Conservation (phyloP, 2,113 vertebrate species). For the Thamnaconus septentrionalis region DNA sequence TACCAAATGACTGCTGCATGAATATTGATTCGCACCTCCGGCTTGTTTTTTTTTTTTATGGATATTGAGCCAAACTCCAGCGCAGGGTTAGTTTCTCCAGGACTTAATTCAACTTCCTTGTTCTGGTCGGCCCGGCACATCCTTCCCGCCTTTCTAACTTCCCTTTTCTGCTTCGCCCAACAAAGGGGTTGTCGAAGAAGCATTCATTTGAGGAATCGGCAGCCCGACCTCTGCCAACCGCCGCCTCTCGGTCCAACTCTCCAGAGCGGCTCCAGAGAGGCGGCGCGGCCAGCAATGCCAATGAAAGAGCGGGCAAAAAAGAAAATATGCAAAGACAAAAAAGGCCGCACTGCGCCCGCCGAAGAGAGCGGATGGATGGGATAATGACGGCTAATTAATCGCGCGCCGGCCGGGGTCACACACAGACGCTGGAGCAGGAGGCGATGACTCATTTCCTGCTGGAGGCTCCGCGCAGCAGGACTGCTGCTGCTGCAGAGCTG, state of each 20-base stretch:
- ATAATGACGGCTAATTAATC: conserved; percentile 74
- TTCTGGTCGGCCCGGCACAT: conserved; percentile 16
- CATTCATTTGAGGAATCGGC: too few species aligned
- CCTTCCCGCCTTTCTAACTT: background rate
- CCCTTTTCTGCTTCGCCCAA: too few species aligned
- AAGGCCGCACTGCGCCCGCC: conserved; percentile 15
- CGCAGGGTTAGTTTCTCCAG: too few species aligned
- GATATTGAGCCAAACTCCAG: too few species aligned
- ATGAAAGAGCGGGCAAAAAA: conserved; percentile 65
- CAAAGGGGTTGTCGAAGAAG: too few species aligned
- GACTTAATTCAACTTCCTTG: background rate
- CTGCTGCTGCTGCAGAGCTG: conserved; percentile 1
- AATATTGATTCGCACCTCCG: too few species aligned
- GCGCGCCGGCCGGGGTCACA: conserved; percentile 50
- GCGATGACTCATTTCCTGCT: conserved; percentile 62
- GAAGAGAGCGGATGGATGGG: conserved; percentile 63
- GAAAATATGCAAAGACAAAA: conserved; percentile 5
- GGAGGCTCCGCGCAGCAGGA: conserved; percentile 41
- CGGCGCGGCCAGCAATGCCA: conserved; percentile 41
- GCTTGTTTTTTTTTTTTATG: too few species aligned
- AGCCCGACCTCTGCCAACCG: conserved; percentile 10
- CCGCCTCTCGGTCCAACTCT: conserved; percentile 33
- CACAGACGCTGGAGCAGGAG: conserved; percentile 38
- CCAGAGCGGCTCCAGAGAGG: conserved; percentile 10
- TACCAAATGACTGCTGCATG: too few species aligned